A percentile compares a stretch with the other conserved stretches of the same genome.
Evolutionary conservation across 2,797 vertebrate genomes (phyloP).

Genomic region (Pogonophryne albipinna): DNA sequence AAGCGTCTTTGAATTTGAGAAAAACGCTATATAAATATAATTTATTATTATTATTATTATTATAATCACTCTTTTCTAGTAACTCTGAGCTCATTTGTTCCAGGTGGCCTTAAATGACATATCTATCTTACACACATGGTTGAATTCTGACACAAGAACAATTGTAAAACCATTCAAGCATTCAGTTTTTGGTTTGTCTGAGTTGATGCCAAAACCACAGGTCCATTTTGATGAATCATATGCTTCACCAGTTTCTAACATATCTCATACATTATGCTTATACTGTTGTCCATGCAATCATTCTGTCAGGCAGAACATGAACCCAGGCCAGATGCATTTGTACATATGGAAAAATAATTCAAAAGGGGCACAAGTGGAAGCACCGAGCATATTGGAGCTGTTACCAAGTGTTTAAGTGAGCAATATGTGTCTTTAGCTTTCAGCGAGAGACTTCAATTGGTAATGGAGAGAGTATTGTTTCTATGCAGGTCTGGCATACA

Average conservation of each 20-base stretch:
- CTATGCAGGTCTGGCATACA: slow-evolving; percentile 56
- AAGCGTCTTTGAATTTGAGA: too few species aligned
- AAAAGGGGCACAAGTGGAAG: slow-evolving; percentile 48
- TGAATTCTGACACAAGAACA: slow-evolving; percentile 43
- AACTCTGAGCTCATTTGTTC: slow-evolving; percentile 32
- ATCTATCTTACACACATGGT: slow-evolving; percentile 31
- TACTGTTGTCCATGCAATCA: slow-evolving; percentile 32
- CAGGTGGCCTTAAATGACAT: slow-evolving; percentile 46
- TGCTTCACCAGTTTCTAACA: slow-evolving; percentile 27
- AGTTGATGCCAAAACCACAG: slow-evolving; percentile 55
- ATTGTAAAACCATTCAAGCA: slow-evolving; percentile 48
- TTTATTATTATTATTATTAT: too few species aligned
- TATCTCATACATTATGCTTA: slow-evolving; percentile 22
- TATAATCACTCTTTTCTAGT: slow-evolving; percentile 9
- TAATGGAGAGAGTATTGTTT: slow-evolving; percentile 48
- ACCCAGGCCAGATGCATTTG: slow-evolving; percentile 21
- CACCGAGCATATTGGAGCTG: background rate
- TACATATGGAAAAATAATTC: slow-evolving; percentile 23
- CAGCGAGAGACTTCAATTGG: background rate
- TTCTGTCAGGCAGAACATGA: slow-evolving; percentile 42
- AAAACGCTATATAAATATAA: too few species aligned
- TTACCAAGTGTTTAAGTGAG: slow-evolving; percentile 25
- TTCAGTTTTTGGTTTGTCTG: slow-evolving; percentile 42
- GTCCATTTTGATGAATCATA: slow-evolving; percentile 41
- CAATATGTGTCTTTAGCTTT: slow-evolving; percentile 38